These are phyloP conservation scores for Schizothorax lantsangensis DNA, from an alignment of 2,797 vertebrate species.

Conservation along the genomic window DNA sequence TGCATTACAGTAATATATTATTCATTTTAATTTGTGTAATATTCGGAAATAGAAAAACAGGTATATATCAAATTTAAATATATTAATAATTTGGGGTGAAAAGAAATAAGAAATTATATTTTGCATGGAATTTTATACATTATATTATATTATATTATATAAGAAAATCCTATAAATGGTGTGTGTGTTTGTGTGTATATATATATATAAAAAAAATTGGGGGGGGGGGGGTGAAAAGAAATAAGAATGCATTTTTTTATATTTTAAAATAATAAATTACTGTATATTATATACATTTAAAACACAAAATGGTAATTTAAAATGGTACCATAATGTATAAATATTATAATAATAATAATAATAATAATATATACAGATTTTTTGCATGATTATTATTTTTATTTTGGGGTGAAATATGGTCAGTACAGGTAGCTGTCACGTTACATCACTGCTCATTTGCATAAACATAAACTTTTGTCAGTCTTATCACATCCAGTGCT, in stretches of 20 bases:
- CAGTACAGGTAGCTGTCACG: neutral
- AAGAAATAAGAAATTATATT: neutral
- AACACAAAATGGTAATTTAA: neutral
- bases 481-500: neutral
- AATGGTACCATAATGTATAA: neutral
- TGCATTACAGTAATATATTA: neutral
- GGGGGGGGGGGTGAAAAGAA: neutral
- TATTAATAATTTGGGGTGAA: neutral
- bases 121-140: neutral
- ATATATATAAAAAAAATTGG: too few species aligned
- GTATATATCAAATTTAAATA: neutral
- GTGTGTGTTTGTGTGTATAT: too few species aligned
- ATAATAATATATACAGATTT: neutral
- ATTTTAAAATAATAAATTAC: neutral
- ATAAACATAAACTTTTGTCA: neutral
- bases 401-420: neutral
- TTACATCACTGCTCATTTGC: neutral
- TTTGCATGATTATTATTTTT: neutral
- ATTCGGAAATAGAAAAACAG: neutral
- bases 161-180: too few species aligned
- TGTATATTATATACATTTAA: neutral
- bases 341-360: neutral
- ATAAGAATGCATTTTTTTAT: neutral
- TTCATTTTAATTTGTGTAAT: neutral
- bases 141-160: neutral